Evolutionary conservation across 2,113 vertebrate species (phyloP).

Genomic region (Sardina pilchardus): DNA sequence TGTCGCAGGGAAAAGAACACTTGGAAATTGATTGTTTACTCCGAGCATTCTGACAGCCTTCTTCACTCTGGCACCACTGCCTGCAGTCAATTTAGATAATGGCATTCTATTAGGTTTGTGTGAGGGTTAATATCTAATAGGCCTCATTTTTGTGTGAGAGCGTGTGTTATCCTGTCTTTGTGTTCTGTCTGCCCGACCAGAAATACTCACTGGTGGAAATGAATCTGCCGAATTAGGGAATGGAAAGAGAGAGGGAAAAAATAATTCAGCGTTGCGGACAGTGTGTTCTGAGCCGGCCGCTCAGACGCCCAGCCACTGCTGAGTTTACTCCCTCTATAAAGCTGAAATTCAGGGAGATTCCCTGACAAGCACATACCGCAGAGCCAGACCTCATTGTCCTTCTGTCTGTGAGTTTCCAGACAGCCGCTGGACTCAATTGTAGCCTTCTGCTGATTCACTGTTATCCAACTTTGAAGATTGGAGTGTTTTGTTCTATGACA

Average conservation of each 20-base stretch:
- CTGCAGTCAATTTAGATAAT: conserved; percentile 44
- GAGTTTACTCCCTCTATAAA: background rate
- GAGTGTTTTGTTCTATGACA: background rate
- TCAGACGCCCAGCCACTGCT: background rate
- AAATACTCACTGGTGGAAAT: conserved; percentile 34
- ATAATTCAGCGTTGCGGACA: background rate
- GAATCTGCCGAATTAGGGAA: conserved; percentile 34
- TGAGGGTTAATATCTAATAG: conserved; percentile 45
- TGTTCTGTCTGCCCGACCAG: conserved; percentile 17
- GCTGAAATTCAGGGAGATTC: background rate
- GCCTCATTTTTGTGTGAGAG: background rate
- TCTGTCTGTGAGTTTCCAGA: background rate
- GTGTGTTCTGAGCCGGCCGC: background rate
- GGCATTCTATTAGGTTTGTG: conserved; percentile 37
- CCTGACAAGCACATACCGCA: background rate
- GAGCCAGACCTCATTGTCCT: background rate
- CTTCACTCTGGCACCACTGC: conserved; percentile 13
- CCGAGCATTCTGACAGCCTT: background rate
- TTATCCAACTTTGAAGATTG: background rate
- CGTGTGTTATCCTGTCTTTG: conserved; percentile 39
- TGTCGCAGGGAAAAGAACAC: background rate
- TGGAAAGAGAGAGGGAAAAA: conserved; percentile 16
- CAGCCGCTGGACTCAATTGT: background rate
- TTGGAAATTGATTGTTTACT: conserved; percentile 41
- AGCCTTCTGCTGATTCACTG: background rate